A percentile compares a stretch with the other conserved stretches of the same genome.
Conservation (phyloP, 2,113 vertebrate species). For the Pontoporia blainvillei region DNA sequence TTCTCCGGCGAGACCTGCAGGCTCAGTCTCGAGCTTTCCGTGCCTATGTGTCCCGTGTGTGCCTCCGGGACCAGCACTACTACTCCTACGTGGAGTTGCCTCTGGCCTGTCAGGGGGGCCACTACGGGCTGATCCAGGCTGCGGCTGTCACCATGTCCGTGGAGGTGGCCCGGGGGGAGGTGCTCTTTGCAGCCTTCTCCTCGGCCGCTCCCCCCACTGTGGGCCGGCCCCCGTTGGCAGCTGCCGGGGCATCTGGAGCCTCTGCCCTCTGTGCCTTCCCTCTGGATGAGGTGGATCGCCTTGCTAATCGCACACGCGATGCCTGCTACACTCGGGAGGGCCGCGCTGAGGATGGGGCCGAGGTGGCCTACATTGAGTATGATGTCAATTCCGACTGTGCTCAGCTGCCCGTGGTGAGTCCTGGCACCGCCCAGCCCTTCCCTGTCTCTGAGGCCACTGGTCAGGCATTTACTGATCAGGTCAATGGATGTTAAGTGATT, state of each 20-base stretch:
- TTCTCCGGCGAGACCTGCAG: constrained; percentile 94
- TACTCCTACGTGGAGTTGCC: constrained; percentile 97
- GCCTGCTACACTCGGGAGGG: constrained; percentile 94
- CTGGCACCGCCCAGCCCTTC: neutral
- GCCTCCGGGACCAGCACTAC: constrained; percentile 93
- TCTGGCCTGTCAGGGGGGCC: constrained; percentile 86
- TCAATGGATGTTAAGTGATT: neutral
- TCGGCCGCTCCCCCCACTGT: constrained; percentile 79
- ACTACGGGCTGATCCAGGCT: constrained; percentile 92
- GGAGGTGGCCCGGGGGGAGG: constrained; percentile 71
- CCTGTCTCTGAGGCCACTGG: neutral
- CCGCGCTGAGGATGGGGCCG: constrained; percentile 81
- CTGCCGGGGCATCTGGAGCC: constrained; percentile 77
- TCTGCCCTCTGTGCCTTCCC: constrained; percentile 93
- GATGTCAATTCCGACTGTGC: constrained; percentile 96
- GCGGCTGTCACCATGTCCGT: constrained; percentile 83
- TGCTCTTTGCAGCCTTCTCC: constrained; percentile 92
- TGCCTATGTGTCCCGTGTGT: constrained; percentile 94
- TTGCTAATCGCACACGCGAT: constrained; percentile 91
- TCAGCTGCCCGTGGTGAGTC: constrained; percentile 92
- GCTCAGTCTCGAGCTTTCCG: constrained; percentile 90
- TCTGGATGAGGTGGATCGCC: constrained; percentile 89
- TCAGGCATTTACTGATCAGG: neutral
- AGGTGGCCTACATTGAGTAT: constrained; percentile 96
- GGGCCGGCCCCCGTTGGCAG: constrained; percentile 69